Evolutionary conservation across 2,113 vertebrate species (phyloP), one percentile per base, ranked within the genome.

Genomic region (Procavia capensis): DNA sequence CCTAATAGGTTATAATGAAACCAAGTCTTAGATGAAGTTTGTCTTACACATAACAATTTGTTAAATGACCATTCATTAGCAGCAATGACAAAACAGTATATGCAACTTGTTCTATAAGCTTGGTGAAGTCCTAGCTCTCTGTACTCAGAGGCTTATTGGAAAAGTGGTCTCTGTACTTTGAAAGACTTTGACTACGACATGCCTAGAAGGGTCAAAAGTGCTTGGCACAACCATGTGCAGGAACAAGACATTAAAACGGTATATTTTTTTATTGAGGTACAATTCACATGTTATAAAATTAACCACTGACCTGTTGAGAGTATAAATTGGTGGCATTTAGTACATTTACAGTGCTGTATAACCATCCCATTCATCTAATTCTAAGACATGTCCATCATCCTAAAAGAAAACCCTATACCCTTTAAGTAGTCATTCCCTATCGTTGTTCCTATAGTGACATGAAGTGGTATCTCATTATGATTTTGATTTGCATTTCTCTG

Each of bases 121-220:
- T 88, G 84, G 93, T 88, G 64, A 91, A 90, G 61, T 72, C 50
- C 50, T 11, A 87, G 54, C 68, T 81, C 39, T 93, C 64, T 85
- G 39, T 91, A 45, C 43, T 90, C n/a, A n/a, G n/a, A n/a, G n/a
- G n/a, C n/a, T n/a, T n/a, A n/a, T n/a, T n/a, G n/a, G n/a, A n/a
- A n/a, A n/a, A n/a, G n/a, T n/a, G n/a, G n/a, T 81, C 39, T 93
- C 64, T 85, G 39, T 91, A 45, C 43, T 90, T 96, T 90, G 39
- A 90, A 90, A 91, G n/a, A 9, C 36, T 89, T 89, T 94, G 76
- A 74, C 34, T 4, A 90, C 25, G 72, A 29, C 43, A 72, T 93
- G 27, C 50, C 39, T 82, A 16, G 31, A 78, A 70, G 20, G 39
- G 41, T 85, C 74, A 85, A 4, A 86, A 34, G 50, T 82, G 34